Base-by-base conservation (phyloP, 2,888 invertebrate species). In the Eristalis intricaria region DNA sequence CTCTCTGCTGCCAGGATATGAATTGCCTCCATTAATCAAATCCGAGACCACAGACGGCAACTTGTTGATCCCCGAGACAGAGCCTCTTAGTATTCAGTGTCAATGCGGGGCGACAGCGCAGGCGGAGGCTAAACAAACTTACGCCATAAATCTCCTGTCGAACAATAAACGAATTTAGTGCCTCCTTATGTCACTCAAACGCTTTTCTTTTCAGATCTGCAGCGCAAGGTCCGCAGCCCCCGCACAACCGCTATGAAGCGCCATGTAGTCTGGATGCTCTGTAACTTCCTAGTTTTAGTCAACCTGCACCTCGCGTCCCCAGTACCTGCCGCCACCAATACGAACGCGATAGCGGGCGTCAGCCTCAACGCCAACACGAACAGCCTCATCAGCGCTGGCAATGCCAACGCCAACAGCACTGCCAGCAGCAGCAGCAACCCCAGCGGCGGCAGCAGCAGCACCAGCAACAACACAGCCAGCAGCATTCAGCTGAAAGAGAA, bases 401-500 rank as follows among this genome's bases (percentile, higher is more conserved):
- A 4, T 26, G 73, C 8, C 32, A 77, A 26, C 60, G 76, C 32
- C 11, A 75, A 32, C 50, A 76, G 58, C 63, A 84, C n/a, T 64
- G 75, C 43, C 32, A 85, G 64, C 61, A 85, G 40, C 74, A 77
- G 15, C 68, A 80, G 35, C 60, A 75, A 40, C 43, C 58, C 63
- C 56, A 90, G 89, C 70, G 90, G 89, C 75, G 89, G 89, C 40
- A 84, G 68, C 82, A 91, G 89, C 75, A 90, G 89, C 80, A 90
- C 89, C 4, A 88, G 90, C 66, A 89, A 90, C 66, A 89, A 78
- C 78, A 87, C 89, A 8, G 89, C 89, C 61, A 80, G 63, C 22
- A 83, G 84, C 76, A 68, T 76, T 10, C 81, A 90, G 68, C 90
- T 90, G 19, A 93, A 92, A 71, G 93, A 91, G 85, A 93, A 92